Conservation (phyloP, 2,888 invertebrate genomes). For the Catocala nupta region DNA sequence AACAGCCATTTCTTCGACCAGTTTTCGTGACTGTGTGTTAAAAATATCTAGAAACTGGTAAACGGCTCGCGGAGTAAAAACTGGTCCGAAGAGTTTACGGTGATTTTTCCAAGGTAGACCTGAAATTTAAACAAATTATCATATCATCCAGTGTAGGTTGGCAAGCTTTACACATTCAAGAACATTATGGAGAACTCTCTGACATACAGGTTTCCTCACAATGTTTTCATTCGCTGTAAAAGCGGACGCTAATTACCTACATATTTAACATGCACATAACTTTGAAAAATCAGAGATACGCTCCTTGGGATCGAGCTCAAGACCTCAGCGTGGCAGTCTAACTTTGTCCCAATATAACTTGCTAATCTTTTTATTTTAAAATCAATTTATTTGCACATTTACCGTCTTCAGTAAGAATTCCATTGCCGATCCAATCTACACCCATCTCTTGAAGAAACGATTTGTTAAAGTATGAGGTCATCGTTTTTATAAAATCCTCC, state of each 20-base stretch:
- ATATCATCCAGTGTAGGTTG: no score
- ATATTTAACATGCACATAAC: no score
- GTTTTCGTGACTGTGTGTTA: slow-evolving; percentile 43
- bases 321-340: no score
- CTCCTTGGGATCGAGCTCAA: no score
- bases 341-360: no score
- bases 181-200: no score
- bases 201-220: no score
- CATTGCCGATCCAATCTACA: slow-evolving; percentile 35
- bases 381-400: not conserved
- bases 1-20: slow-evolving; percentile 36
- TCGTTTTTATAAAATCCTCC: slow-evolving; percentile 33
- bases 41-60: slow-evolving; percentile 48
- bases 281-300: no score
- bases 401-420: slow-evolving; percentile 33
- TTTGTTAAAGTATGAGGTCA: slow-evolving; percentile 36
- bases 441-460: slow-evolving; percentile 39
- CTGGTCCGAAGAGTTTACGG: slow-evolving; percentile 56
- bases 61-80: slow-evolving; percentile 54
- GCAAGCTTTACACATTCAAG: no score
- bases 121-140: slow-evolving; percentile 26
- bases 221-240: no score
- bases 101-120: slow-evolving; percentile 60
- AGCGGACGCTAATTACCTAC: no score
- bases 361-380: no score